Percentiles rank a stretch among this genome's conserved stretches.
phyloP scores from a whole-genome alignment of 2,888 invertebrate species.

The Oscheius sp. region DNA sequence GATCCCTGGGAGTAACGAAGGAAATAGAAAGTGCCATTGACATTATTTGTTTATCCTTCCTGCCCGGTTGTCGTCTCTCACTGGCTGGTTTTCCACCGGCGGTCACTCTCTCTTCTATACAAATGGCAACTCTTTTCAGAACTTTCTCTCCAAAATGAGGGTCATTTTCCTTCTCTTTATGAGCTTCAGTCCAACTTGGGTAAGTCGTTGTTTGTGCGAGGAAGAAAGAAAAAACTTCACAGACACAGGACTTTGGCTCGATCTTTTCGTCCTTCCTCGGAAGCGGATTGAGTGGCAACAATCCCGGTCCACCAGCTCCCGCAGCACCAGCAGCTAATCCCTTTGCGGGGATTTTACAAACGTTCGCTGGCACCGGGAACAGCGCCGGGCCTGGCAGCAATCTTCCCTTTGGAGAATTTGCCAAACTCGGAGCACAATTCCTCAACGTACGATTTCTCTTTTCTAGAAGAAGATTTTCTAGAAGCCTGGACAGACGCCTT shows the following conservation, averaged over 20 bases:
- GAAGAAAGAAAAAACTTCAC: background rate
- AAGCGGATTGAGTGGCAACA: conserved; percentile 21
- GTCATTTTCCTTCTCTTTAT: conserved; percentile 21
- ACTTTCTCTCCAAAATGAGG: too few relatives aligned
- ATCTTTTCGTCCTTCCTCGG: conserved; percentile 20
- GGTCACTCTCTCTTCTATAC: background rate
- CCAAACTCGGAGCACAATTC: conserved; percentile 30
- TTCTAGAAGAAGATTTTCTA: background rate
- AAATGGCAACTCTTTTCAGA: background rate
- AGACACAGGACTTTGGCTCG: conserved; percentile 23
- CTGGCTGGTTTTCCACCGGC: background rate
- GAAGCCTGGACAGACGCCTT: conserved; percentile 21
- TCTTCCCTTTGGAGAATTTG: conserved; percentile 35
- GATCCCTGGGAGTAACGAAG: too few relatives aligned
- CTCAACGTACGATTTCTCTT: background rate
- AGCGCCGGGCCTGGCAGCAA: conserved; percentile 38
- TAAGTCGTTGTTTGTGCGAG: background rate
- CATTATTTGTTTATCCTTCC: background rate
- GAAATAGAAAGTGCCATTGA: too few relatives aligned
- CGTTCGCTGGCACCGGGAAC: conserved; percentile 46
- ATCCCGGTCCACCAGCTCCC: background rate
- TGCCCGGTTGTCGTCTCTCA: background rate
- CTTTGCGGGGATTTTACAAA: conserved; percentile 39
- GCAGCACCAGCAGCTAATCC: background rate
- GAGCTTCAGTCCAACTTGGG: background rate